Evolutionary conservation across 2,797 vertebrate species (phyloP).

Genomic region (Linurgus olivaceus): DNA sequence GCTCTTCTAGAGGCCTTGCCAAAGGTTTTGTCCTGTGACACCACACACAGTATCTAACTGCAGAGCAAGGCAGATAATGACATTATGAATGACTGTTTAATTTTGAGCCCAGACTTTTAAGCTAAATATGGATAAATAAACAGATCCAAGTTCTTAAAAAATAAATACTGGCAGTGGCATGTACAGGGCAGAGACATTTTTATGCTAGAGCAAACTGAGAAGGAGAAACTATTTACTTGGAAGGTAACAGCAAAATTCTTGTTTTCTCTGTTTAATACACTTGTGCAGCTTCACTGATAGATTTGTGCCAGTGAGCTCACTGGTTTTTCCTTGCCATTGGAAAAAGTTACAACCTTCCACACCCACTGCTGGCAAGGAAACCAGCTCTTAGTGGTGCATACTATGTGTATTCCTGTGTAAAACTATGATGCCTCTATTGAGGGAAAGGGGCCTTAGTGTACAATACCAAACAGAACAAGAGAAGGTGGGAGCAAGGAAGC

Average conservation of each 20-base stretch:
- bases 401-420: neutral
- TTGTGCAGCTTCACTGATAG: neutral
- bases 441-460: neutral
- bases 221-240: constrained; percentile 28
- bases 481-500: neutral
- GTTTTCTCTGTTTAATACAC: constrained; percentile 14
- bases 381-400: neutral
- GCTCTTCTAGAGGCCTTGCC: constrained; percentile 33
- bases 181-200: constrained; percentile 5
- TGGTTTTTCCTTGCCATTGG: neutral
- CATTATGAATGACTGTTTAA: constrained; percentile 51
- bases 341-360: neutral
- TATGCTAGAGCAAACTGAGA: neutral
- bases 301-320: neutral
- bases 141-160: constrained; percentile 1
- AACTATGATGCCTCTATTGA: neutral
- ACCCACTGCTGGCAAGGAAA: neutral
- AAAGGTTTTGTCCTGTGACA: constrained; percentile 64
- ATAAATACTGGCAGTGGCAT: neutral
- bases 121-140: constrained; percentile 55
- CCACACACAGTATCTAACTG: neutral
- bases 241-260: neutral
- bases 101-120: constrained; percentile 23
- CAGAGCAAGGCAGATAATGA: constrained; percentile 33
- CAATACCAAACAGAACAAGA: neutral